Base-by-base conservation (phyloP, 1,140 invertebrate genomes). In the Sesamia nonagrioides region DNA sequence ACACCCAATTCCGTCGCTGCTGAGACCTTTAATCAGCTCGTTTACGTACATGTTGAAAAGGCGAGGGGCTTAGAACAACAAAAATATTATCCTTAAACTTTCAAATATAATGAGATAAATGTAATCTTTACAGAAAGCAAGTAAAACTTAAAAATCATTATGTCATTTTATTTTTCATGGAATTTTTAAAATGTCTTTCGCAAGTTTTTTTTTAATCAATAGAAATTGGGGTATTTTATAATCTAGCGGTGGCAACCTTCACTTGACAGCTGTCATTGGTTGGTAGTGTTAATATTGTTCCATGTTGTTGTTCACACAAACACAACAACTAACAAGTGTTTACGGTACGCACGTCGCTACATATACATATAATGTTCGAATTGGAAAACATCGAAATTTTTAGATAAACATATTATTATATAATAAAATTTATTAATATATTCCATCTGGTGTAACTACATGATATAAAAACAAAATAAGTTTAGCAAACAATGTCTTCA, bases 251-350 rank as follows among this genome's bases (percentile, higher is more conserved):
- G 9, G 54, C 27, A 21, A 58, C 13, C 8, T 58, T 8, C 3
- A 2, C 6, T 21, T 56, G 52, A 21, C 52, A 56, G 52, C 8
- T 56, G 52, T 45, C 42, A 13, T 3, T 11, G 4, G 13, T n/a
- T 15, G 15, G 15, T 50, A 15, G 15, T 15, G 15, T 48, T 5
- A 11, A 48, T 13, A 13, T 15, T 48, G 40, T 42, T 42, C 11
- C 11, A 9, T 5, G 40, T 42, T 6, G 8, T 9, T 5, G 40
- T 42, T 40, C 7, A 3, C 56, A 27, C 27, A 27, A 27, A 27
- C 27, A 27, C 56, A 27, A 9, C 56, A 35, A 60, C 27, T 60
- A 27, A 9, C 56, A 35, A 60, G 56, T 60, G 56, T 60, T 35
- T 35, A 15, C 45, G 6, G 11, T 11, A 6, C 37, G 37, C 37